Conservation (phyloP, 2,797 vertebrate genomes). For the Hafferia zeledoni region DNA sequence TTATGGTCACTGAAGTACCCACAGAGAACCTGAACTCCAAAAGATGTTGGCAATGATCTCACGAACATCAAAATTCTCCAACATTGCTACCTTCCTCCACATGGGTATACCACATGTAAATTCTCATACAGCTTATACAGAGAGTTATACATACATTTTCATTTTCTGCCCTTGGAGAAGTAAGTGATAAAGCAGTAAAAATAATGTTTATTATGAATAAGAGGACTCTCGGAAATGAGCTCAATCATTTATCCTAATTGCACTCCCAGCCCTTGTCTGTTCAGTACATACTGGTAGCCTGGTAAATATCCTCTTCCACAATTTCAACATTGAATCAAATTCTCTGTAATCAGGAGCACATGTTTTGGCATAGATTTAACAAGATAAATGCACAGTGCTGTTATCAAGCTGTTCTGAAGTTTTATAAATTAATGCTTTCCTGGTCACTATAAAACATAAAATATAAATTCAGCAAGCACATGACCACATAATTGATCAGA, state of each 20-base stretch:
- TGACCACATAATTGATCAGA: neutral
- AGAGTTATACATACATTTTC: neutral
- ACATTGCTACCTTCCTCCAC: neutral
- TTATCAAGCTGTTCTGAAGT: neutral
- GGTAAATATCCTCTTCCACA: constrained; percentile 1
- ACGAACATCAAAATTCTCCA: neutral
- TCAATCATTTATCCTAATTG: constrained; percentile 3
- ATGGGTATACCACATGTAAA: neutral
- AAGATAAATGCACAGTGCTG: neutral
- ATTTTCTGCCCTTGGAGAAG: neutral
- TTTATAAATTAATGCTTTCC: constrained; percentile 17
- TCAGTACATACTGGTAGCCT: neutral
- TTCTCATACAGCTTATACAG: neutral
- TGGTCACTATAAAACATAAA: neutral
- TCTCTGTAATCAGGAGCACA: constrained; percentile 12
- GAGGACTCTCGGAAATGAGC: neutral
- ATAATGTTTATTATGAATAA: neutral
- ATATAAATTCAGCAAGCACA: neutral
- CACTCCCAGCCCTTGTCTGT: neutral
- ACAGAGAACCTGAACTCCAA: neutral
- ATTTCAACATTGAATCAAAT: constrained; percentile 1
- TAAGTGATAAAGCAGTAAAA: neutral
- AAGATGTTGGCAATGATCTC: neutral
- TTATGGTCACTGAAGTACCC: neutral
- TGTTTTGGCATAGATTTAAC: constrained; percentile 31